A percentile compares a stretch with the other conserved stretches of the same genome.
Evolutionary conservation across 2,113 vertebrate genomes (phyloP).

Genomic region (pig (Sus scrofa)): T2T-Sscrofa CM000823.6:1897001-1897500

Average conservation of each 20-base stretch:
- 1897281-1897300: not conserved
- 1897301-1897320: not conserved
- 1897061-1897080: not conserved
- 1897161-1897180: too few relatives aligned
- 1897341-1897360: not conserved
- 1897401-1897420: too few relatives aligned
- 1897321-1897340: not conserved
- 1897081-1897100: not conserved
- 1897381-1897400: not conserved
- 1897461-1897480: accelerated
- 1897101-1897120: accelerated
- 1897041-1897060: not conserved
- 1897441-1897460: accelerated
- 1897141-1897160: not conserved
- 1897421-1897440: not conserved
- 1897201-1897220: not conserved
- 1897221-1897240: not conserved
- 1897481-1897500: not conserved
- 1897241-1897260: not conserved
- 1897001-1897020: not conserved
- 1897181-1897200: not conserved
- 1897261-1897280: not conserved
- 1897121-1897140: not conserved
- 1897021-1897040: not conserved
- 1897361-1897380: not conserved